phyloP scores from a whole-genome alignment of 2,797 vertebrate species.

The Propithecus deckenii region DNA sequence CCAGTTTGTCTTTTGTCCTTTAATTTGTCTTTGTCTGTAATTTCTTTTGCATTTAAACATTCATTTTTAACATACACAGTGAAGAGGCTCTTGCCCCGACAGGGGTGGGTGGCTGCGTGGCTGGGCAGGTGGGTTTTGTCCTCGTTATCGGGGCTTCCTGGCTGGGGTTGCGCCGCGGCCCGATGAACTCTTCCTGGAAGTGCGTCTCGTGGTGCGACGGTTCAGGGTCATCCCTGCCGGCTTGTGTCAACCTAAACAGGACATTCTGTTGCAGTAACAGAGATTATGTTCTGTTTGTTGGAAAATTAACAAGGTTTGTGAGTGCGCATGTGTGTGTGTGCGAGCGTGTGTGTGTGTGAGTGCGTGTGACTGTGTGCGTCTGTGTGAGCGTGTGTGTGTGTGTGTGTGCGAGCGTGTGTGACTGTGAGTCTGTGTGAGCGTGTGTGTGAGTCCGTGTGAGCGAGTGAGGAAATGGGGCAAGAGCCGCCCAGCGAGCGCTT shows the following conservation, averaged over 20 bases:
- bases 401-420: too few relatives aligned
- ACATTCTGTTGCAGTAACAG: conserved; percentile 24
- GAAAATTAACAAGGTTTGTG: not conserved
- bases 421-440: too few relatives aligned
- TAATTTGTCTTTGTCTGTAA: too few relatives aligned
- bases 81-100: too few relatives aligned
- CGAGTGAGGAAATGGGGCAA: too few relatives aligned
- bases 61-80: rapidly evolving
- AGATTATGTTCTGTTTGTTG: conserved; percentile 50
- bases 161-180: rapidly evolving
- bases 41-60: not conserved
- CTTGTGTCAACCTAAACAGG: conserved; percentile 15
- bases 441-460: too few relatives aligned
- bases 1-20: too few relatives aligned
- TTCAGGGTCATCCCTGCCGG: not conserved
- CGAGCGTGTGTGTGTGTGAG: too few relatives aligned
- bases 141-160: not conserved
- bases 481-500: too few relatives aligned
- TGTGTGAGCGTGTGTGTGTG: too few relatives aligned
- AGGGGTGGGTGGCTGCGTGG: rapidly evolving
- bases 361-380: too few relatives aligned
- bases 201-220: not conserved
- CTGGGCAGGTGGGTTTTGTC: too few relatives aligned
- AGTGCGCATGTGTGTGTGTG: not conserved
- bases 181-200: conserved; percentile 53